phyloP scores from a whole-genome alignment of 2,888 invertebrate genomes.

The Galeopsomyia nigrocyanea region DNA sequence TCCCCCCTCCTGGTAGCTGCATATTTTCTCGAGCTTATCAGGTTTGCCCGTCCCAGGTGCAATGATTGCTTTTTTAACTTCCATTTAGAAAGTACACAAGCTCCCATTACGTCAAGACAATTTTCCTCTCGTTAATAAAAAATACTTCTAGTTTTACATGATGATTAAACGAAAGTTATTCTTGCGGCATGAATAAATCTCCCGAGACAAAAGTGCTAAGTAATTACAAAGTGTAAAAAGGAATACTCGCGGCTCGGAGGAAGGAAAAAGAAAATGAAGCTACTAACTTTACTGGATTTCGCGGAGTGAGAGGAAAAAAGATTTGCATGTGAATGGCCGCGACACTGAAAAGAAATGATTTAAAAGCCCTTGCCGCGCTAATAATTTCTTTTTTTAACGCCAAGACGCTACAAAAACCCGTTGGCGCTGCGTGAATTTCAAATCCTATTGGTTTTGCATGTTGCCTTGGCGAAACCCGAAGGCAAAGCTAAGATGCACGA shows the following conservation, averaged over 20 bases:
- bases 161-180: constrained; percentile 35
- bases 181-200: constrained; percentile 23
- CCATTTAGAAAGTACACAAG: neutral
- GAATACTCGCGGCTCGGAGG: too few species aligned
- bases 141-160: too few species aligned
- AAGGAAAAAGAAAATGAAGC: too few species aligned
- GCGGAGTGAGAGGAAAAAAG: constrained; percentile 61
- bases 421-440: constrained; percentile 24
- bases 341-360: constrained; percentile 15
- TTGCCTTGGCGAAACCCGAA: too few species aligned
- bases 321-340: constrained; percentile 58
- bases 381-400: too few species aligned
- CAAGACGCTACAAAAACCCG: too few species aligned
- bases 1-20: constrained; percentile 11
- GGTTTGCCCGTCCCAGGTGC: neutral
- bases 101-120: too few species aligned
- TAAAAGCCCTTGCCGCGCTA: neutral
- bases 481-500: too few species aligned
- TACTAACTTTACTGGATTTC: constrained; percentile 12
- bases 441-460: constrained; percentile 39
- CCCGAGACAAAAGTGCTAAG: too few species aligned
- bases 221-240: too few species aligned
- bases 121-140: too few species aligned
- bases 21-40: constrained; percentile 38
- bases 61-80: constrained; percentile 30